phyloP scores from a whole-genome alignment of 1,140 invertebrate genomes.

The Papilio xuthus region DNA sequence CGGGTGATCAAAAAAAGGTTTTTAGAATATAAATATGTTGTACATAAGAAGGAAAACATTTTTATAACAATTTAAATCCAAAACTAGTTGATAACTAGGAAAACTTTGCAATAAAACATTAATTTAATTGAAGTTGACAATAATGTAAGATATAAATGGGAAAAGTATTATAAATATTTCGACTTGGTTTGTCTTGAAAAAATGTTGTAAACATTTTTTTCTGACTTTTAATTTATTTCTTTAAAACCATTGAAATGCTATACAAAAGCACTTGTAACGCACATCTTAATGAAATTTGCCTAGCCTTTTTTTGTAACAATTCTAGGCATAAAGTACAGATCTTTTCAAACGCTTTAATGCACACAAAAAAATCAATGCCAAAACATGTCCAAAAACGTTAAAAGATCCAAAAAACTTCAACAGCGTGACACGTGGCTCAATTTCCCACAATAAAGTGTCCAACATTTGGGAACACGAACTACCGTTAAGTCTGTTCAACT shows the following conservation, averaged over 20 bases:
- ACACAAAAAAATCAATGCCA: not conserved
- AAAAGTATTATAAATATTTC: too few species aligned
- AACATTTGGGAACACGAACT: slow-evolving; percentile 28
- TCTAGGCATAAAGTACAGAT: not conserved
- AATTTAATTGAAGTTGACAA: not conserved
- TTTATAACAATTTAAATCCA: not conserved
- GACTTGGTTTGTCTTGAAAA: too few species aligned
- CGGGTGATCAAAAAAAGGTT: slow-evolving; percentile 30
- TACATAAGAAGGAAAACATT: not conserved
- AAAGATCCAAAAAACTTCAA: not conserved
- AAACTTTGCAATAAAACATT: too few species aligned
- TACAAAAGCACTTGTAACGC: too few species aligned
- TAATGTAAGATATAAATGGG: too few species aligned
- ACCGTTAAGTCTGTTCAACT: slow-evolving; percentile 33
- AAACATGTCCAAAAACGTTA: not conserved
- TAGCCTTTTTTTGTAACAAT: not conserved
- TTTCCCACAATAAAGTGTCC: slow-evolving; percentile 29
- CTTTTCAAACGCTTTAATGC: not conserved
- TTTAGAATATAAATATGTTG: not conserved
- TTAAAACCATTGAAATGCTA: too few species aligned
- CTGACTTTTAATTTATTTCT: too few species aligned
- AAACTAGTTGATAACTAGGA: not conserved
- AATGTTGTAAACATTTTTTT: too few species aligned
- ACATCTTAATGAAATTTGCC: not conserved
- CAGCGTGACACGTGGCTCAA: not conserved